Evolutionary conservation across 2,888 invertebrate genomes (phyloP).

Genomic region (Andrena bicolor): DNA sequence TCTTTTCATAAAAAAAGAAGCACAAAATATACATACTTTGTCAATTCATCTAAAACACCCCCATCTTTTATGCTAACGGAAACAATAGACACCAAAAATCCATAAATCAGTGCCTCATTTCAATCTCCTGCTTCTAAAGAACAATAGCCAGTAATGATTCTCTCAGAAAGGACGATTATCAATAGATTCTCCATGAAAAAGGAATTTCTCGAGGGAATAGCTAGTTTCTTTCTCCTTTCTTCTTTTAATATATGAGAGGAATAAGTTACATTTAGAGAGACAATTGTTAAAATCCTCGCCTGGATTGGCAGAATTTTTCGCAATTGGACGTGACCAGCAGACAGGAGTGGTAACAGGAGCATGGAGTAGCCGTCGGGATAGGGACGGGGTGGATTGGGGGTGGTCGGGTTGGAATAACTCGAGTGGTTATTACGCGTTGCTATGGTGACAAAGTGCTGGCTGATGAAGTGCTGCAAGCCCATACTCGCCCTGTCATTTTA

Average conservation of each 20-base stretch:
- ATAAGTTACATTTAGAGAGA: not conserved
- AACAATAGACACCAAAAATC: not conserved
- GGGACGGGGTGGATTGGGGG: conserved; percentile 25
- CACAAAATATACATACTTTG: not conserved
- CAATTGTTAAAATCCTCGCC: conserved; percentile 32
- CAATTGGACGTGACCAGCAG: conserved; percentile 39
- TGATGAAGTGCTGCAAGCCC: conserved; percentile 82
- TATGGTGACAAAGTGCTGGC: conserved; percentile 84
- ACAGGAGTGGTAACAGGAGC: conserved; percentile 40
- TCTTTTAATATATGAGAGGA: too few relatives aligned
- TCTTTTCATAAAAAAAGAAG: not conserved
- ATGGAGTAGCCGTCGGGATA: conserved; percentile 33
- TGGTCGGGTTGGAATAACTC: conserved; percentile 74
- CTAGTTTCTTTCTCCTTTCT: not conserved
- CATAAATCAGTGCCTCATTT: not conserved
- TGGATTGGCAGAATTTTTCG: conserved; percentile 33
- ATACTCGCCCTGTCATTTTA: conserved; percentile 67
- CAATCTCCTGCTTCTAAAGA: not conserved
- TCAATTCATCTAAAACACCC: not conserved
- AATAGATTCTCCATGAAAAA: not conserved
- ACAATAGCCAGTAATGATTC: not conserved
- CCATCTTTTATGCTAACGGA: not conserved
- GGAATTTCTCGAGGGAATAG: not conserved
- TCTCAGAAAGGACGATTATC: not conserved
- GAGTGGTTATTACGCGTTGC: conserved; percentile 84